Percentiles rank a stretch among this genome's conserved stretches.
Conservation (phyloP, 2,113 vertebrate species). For the Megaceryle maxima region DNA sequence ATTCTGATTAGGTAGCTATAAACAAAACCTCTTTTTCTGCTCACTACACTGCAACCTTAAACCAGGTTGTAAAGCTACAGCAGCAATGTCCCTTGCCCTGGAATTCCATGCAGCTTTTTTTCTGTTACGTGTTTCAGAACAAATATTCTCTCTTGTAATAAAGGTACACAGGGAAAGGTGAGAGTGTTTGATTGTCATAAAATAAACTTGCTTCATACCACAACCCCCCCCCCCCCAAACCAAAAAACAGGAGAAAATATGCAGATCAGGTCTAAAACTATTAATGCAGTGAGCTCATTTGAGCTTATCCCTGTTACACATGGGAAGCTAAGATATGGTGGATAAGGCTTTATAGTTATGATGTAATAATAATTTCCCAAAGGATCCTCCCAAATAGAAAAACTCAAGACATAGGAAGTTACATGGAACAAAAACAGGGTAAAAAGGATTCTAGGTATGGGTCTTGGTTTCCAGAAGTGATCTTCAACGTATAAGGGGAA, state of each 20-base stretch:
- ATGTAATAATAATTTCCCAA: constrained; percentile 2
- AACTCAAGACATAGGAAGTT: neutral
- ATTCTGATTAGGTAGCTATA: neutral
- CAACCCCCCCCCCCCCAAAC: too few relatives aligned
- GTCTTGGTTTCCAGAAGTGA: neutral
- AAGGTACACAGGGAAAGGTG: neutral
- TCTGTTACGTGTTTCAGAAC: neutral
- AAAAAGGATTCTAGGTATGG: neutral
- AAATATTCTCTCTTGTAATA: neutral
- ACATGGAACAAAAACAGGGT: neutral
- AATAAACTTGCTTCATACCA: neutral
- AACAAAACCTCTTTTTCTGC: neutral
- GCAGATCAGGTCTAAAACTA: neutral
- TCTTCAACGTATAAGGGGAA: neutral
- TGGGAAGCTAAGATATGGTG: neutral
- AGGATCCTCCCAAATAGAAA: neutral
- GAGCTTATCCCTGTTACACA: neutral
- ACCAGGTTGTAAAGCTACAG: neutral
- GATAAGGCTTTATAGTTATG: neutral
- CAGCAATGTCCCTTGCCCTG: neutral
- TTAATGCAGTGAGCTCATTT: neutral
- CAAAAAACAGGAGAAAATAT: neutral
- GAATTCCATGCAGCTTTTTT: neutral
- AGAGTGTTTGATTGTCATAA: neutral
- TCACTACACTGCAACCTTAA: neutral